Conservation (phyloP, 2,113 vertebrate genomes). For the Eolophus roseicapilla region DNA sequence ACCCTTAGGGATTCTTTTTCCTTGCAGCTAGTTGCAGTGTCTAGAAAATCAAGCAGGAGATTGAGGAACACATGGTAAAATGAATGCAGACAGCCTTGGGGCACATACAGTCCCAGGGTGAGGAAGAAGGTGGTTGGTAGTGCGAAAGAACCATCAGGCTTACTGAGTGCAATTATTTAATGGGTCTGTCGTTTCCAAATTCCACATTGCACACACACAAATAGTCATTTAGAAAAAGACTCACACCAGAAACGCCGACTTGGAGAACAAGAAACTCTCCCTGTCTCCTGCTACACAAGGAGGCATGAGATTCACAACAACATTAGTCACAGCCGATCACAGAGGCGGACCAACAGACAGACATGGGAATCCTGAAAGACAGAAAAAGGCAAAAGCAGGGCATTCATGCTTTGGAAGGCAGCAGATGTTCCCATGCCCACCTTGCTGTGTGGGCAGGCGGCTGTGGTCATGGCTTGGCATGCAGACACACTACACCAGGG, state of each 20-base stretch:
- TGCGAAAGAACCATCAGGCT: background rate
- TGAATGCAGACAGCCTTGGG: background rate
- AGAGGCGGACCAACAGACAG: background rate
- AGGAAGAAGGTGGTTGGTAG: background rate
- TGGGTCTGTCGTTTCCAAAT: constrained; percentile 11
- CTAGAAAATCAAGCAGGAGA: background rate
- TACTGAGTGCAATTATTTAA: constrained; percentile 37
- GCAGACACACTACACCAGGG: background rate
- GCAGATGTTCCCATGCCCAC: background rate
- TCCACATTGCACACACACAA: background rate
- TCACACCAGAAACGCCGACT: background rate
- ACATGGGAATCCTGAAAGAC: background rate
- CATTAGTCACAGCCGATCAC: background rate
- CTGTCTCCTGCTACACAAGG: background rate
- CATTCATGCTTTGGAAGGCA: background rate
- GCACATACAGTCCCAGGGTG: background rate
- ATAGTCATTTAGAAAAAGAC: background rate
- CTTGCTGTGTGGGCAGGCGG: background rate
- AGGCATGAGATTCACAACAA: background rate
- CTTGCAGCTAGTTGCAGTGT: background rate
- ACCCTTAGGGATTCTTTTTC: background rate
- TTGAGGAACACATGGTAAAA: background rate
- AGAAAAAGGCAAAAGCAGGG: background rate
- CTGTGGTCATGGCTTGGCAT: background rate
- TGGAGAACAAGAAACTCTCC: background rate